Base-by-base conservation (phyloP, 2,888 invertebrate species). In the Drosophila greeni region DNA sequence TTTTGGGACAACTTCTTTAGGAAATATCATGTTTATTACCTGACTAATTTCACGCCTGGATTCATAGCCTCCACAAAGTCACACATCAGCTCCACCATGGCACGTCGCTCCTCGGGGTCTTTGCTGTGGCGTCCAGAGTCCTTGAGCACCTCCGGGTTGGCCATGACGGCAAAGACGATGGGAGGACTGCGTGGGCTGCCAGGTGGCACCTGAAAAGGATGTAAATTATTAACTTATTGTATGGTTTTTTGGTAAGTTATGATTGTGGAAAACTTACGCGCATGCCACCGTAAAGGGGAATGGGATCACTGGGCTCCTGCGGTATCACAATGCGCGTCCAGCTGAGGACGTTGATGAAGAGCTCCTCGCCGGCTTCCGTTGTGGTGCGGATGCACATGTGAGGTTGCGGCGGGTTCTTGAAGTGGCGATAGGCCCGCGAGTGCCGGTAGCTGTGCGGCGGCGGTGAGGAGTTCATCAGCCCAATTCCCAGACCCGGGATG, bases 11-110 rank as follows among this genome's bases (percentile, higher is more conserved):
- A 18, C 9, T 24, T 24, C 9, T 1, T 8, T 39, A 1, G 7
- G 5, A 20, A 6, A 8, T 29, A 9, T 11, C 29, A 3, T 11
- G 29, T 29, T 18, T 14, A 5, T 53, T 86, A 88, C 82, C 93
- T 90, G 26, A 91, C 89, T 71, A 94, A 89, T 67, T 90, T 86
- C 33, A 94, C 87, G 0, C 92, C 93, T 5, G 92, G 91, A 82
- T 94, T 94, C 92, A 93, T 93, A 16, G 92, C 92, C 85, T 94
- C 94, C 34, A 94, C 92, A 85, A 93, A 94, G 87, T 94, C 93
- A 80, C 93, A 91, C 74, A 94, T 91, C 18, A 93, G 88, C 76
- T 92, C 92, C 34, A 94, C 92, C 76, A 94, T 88, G n/a, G 91
- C 92, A 62, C 92, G 91, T 70, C 92, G 90, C 78, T 93, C 93